Base-by-base conservation (phyloP, 2,113 vertebrate genomes). In the Pyxicephalus adspersus region DNA sequence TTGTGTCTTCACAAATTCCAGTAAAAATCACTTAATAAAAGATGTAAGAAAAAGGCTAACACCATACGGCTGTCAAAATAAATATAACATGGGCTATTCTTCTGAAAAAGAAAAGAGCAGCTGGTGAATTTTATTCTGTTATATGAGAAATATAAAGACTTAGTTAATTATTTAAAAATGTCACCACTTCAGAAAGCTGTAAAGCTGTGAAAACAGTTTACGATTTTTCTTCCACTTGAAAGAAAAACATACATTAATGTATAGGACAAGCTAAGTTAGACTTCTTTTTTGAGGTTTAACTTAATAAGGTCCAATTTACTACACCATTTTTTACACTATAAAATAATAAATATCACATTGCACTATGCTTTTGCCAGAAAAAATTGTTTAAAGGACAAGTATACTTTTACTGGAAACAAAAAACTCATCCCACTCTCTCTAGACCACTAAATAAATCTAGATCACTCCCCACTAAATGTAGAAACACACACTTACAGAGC, bases 141-240 rank as follows among this genome's bases (percentile, higher is more conserved):
- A 55, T 58, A 13, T 34, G 55, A 55, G 28, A 52, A 58, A 57
- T 57, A 58, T 28, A 73, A 73, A 31, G 19, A 58, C 28, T 29
- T 58, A 8, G 57, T 73, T n/a, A 73, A 73, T 58, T 73, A 73
- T 73, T 73, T 5, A 73, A 22, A 73, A 58, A 73, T 73, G 54
- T 15, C 70, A 73, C 34, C 11, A 73, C 70, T 34, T 73, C 70
- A 73, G 58, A 73, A 61, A 25, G 52, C 26, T 31, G 28, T n/a
- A 73, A n/a, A 58, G n/a, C 18, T 11, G 1, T 26, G 20, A 31
- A 70, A 71, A 19, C 17, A 28, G 67, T 71, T 71, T 4, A 54
- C 28, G 25, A 28, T 50, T 13, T 70, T 71, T 54, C 67, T 45
- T 45, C 11, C 38, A 13, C 11, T 61, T 26, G 26, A 52, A 23